Evolutionary conservation across 2,797 vertebrate species (phyloP).

Genomic region (Esox masquinongy): DNA sequence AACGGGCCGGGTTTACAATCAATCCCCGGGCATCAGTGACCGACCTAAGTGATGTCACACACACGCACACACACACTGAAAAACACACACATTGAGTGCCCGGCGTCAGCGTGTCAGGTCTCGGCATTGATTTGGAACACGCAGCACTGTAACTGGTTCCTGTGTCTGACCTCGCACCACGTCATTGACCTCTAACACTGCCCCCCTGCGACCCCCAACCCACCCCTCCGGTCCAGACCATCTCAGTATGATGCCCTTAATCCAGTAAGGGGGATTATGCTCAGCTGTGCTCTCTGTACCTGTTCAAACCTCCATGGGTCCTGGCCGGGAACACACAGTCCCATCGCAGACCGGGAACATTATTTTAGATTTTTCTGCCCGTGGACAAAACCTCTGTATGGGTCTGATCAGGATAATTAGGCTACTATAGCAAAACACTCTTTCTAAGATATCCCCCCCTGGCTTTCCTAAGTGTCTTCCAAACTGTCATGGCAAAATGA

Average conservation of each 20-base stretch:
- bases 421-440: too few species aligned
- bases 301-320: slow-evolving; percentile 36
- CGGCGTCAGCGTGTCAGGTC: background rate
- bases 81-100: background rate
- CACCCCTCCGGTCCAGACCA: slow-evolving; percentile 13
- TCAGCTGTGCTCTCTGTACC: slow-evolving; percentile 29
- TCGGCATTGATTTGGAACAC: background rate
- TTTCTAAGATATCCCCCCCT: too few species aligned
- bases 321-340: slow-evolving; percentile 42
- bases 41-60: too few species aligned
- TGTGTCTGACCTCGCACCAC: background rate
- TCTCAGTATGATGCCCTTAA: slow-evolving; percentile 54
- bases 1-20: too few species aligned
- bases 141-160: background rate
- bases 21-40: too few species aligned
- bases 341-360: background rate
- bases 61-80: too few species aligned
- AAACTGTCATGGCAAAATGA: background rate
- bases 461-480: background rate
- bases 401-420: too few species aligned
- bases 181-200: background rate
- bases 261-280: slow-evolving; percentile 50
- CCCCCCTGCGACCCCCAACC: background rate
- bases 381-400: too few species aligned
- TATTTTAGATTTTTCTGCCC: too few species aligned